phyloP scores from a whole-genome alignment of 2,888 invertebrate species.

The Petrolisthes manimaculis region DNA sequence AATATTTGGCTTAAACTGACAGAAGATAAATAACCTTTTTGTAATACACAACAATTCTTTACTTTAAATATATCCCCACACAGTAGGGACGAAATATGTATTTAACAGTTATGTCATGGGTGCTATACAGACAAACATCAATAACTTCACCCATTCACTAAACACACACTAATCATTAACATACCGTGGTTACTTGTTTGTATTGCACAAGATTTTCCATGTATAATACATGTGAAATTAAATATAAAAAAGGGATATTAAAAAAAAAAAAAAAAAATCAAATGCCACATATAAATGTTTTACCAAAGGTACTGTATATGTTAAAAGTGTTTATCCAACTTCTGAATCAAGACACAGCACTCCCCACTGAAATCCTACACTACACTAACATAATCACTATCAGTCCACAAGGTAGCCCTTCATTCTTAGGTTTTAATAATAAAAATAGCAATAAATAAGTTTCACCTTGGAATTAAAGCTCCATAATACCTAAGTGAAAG shows the following conservation, averaged over 20 bases:
- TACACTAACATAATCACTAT: background rate
- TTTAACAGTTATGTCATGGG: no score
- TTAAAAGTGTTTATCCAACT: background rate
- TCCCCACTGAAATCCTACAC: no score
- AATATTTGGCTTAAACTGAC: no score
- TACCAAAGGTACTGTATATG: background rate
- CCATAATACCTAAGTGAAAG: conserved; percentile 33
- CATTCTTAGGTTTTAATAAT: background rate
- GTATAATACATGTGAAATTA: background rate
- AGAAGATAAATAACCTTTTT: background rate
- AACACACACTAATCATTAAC: background rate
- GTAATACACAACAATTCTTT: background rate
- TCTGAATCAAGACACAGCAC: background rate
- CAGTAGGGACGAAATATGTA: background rate
- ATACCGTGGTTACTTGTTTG: background rate
- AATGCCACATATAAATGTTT: background rate
- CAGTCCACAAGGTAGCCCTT: background rate
- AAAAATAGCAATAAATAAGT: conserved; percentile 29
- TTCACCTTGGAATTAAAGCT: conserved; percentile 40
- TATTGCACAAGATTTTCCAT: background rate
- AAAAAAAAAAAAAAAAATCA: background rate
- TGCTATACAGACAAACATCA: no score
- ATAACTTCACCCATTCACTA: background rate
- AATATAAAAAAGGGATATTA: no score
- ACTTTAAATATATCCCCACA: background rate